Base-by-base conservation (phyloP, 1,140 invertebrate genomes). In the Hylaeus volcanicus region DNA sequence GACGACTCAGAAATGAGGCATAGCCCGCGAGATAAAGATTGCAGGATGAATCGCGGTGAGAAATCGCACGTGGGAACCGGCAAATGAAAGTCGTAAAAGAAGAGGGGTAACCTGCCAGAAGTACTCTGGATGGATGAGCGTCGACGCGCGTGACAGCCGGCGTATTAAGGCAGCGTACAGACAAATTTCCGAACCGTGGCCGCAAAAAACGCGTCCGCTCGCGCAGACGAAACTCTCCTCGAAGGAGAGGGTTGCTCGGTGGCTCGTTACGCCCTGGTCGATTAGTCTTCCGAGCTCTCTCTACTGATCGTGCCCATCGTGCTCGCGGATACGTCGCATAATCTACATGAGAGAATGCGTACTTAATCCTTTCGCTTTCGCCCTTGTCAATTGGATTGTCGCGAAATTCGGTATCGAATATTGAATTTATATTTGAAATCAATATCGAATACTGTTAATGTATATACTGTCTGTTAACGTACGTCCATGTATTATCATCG, bases 121-220 rank as follows among this genome's bases (percentile, higher is more conserved):
- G 63, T 77, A 80, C 55, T 43, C 63, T 64, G 60, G 81, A 86
- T 80, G 77, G 81, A 86, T 75, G 68, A 78, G 74, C 81, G 84
- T 74, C 65, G 73, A 74, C 76, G 73, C 77, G 65, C 5, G 60
- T 86, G 84, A 87, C 84, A 87, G 73, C 74, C 65, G 75, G 68
- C 72, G 79, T 82, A 87, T 87, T 82, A 84, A 86, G 60, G 69
- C 78, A 73, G 79, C 85, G 79, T 11, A 87, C 85, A 70, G 86
- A 85, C 85, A 87, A 87, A 88, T 88, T 87, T 87, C 82, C 64
- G 85, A 45, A 66, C 55, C 58, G 66, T 15, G 12, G 2, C 26
- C 39, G 72, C 82, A 86, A 87, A 88, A 87, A 87, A 84, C 60
- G 51, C 61, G 48, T 15, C 56, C 72, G 53, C 71, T 81, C 79